These are phyloP conservation scores for Rhingia campestris DNA, from an alignment of 2,888 invertebrate genomes.

Conservation along the genomic window DNA sequence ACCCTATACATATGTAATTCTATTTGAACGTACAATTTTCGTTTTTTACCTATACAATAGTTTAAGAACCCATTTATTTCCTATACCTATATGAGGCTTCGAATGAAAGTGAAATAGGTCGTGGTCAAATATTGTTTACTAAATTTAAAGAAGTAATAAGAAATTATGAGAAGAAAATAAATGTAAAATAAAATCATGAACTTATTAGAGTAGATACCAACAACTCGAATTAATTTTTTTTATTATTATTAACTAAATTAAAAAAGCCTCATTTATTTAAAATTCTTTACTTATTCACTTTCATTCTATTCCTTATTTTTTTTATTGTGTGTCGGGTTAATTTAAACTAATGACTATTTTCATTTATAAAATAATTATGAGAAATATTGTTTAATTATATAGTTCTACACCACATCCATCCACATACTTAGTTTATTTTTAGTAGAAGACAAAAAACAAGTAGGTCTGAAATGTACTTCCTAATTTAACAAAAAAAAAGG, in stretches of 20 bases:
- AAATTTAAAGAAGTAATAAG: no score
- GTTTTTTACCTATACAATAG: not conserved
- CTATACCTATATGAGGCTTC: not conserved
- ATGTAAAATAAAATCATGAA: no score
- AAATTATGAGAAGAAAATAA: no score
- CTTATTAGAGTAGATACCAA: no score
- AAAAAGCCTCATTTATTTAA: not conserved
- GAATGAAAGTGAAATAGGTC: not conserved
- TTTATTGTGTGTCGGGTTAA: not conserved
- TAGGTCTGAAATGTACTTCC: conserved; percentile 19
- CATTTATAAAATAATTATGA: not conserved
- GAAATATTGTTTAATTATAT: conserved; percentile 4
- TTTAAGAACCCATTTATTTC: conserved; percentile 5
- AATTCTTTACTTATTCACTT: not conserved
- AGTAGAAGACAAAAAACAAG: conserved; percentile 22
- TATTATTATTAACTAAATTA: not conserved
- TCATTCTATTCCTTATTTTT: not conserved
- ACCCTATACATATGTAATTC: conserved; percentile 16
- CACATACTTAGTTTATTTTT: conserved; percentile 25
- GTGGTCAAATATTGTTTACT: no score
- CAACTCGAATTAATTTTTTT: not conserved
- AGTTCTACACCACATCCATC: conserved; percentile 29
- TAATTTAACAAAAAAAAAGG: not conserved
- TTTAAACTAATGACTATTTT: not conserved
- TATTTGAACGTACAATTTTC: conserved; percentile 3